Evolutionary conservation across 2,797 vertebrate genomes (phyloP), one percentile per base, ranked within the genome.

Genomic region (Notoglanidium macrostoma): DNA sequence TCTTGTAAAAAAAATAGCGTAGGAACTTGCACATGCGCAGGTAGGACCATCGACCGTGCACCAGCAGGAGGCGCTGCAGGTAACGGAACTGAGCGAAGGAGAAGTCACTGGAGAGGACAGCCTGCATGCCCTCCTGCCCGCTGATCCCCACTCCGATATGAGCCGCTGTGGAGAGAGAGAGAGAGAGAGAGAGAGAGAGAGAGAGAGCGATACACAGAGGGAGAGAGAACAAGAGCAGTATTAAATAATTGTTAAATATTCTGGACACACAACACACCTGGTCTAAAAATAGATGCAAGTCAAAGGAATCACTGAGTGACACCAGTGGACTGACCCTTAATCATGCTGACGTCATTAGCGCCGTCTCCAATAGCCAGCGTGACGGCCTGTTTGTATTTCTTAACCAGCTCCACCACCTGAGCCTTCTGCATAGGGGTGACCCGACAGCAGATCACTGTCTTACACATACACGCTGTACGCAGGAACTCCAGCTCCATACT

Each of bases 1-100:
- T 97, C 92, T 97, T 97, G 84, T 97, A 97, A 94, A 97, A 97
- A 92, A 97, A 97, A 90, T 97, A 97, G 84, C 95, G 93, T 87
- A 97, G 94, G 90, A 97, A 97, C 89, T 96, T 97, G 95, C 96
- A 96, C 96, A 97, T 97, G 91, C 96, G 95, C 89, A 96, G 93
- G 86, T 97, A 97, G 51, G 97, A 97, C 97, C 96, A 97, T 44
- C 96, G 95, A 2, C 97, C 97, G 0, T 97, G 97, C 21, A 97
- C 95, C 90, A 97, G 83, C 85, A 97, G 96, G 88, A 97, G 94
- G 90, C 95, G 96, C 93, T 95, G 96, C 72, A 97, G 95, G 90
- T 94, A 96, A 9, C 90, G 93, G 93, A 97, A 97, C 95, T 97
- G 96, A 0, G 94, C 95, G 0, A 97, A 96, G 92, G 95, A 94